Evolutionary conservation across 2,113 vertebrate species (phyloP).

Genomic region (Gallinago media): DNA sequence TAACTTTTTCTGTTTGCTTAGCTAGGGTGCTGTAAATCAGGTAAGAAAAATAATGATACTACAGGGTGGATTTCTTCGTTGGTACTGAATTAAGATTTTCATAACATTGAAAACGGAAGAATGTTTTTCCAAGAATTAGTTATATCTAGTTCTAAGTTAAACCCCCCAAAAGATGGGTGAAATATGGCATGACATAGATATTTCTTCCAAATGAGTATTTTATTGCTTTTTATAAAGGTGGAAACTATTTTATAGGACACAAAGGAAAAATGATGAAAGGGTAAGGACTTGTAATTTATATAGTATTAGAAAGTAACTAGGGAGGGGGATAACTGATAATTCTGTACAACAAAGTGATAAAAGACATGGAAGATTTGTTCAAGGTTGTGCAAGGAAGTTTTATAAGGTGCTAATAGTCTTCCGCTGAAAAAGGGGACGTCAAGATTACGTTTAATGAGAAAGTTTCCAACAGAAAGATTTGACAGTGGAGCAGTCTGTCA

Average conservation of each 20-base stretch:
- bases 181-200: background rate
- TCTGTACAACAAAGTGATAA: background rate
- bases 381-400: constrained; percentile 10
- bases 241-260: background rate
- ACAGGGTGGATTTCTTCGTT: background rate
- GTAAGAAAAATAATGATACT: background rate
- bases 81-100: background rate
- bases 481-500: background rate
- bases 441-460: constrained; percentile 18
- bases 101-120: background rate
- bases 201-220: background rate
- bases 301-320: background rate
- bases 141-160: background rate
- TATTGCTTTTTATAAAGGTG: background rate
- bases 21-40: background rate
- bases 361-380: constrained; percentile 15
- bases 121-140: background rate
- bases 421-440: background rate
- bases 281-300: background rate
- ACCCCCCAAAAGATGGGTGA: background rate
- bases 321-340: background rate
- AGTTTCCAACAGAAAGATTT: constrained; percentile 11
- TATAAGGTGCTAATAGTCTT: background rate
- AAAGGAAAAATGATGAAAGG: background rate
- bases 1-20: background rate